Evolutionary conservation across 2,113 vertebrate genomes (phyloP).

Genomic region (Amazona guildingii): DNA sequence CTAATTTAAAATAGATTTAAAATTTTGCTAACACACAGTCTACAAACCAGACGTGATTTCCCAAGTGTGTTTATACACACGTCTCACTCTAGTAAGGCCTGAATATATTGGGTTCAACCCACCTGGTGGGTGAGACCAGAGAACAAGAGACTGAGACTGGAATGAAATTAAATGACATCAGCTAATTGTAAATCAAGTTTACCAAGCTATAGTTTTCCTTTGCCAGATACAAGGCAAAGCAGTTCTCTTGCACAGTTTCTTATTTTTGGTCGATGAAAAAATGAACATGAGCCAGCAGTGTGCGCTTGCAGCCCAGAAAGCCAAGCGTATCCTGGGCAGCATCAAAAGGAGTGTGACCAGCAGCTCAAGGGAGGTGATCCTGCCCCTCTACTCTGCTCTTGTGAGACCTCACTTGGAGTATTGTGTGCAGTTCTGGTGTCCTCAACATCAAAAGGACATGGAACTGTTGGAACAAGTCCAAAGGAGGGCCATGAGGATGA

Average conservation of each 20-base stretch:
- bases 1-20: background rate
- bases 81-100: background rate
- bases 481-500: too few relatives aligned
- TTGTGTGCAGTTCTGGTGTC: background rate
- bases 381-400: too few relatives aligned
- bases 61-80: background rate
- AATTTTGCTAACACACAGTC: background rate
- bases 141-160: background rate
- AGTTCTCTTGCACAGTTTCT: background rate
- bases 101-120: background rate
- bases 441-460: too few relatives aligned
- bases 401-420: too few relatives aligned
- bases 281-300: too few relatives aligned
- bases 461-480: too few relatives aligned
- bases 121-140: background rate
- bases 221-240: background rate
- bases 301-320: too few relatives aligned
- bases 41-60: rapidly evolving
- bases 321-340: too few relatives aligned
- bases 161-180: background rate
- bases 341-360: too few relatives aligned
- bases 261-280: background rate
- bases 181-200: background rate
- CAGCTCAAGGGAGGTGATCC: too few relatives aligned
- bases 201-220: background rate